Evolutionary conservation across 2,888 invertebrate genomes (phyloP), one percentile per base, ranked within the genome.

Genomic region (Fragum whitleyi): DNA sequence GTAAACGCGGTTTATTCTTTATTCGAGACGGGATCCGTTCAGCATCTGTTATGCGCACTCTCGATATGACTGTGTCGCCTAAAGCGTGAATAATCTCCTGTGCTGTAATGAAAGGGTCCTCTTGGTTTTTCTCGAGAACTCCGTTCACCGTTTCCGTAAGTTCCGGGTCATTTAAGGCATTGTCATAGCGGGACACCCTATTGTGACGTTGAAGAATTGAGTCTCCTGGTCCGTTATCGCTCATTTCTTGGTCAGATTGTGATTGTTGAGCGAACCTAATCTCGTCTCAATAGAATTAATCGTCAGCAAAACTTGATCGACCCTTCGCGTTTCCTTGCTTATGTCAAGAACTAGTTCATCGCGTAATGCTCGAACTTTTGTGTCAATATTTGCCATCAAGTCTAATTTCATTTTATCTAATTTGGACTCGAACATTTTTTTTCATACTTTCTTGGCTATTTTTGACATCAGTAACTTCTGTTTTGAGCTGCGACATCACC

Each of bases 241-340:
- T 26, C 61, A 16, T 16, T 21, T 21, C 53, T 19, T 6, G 5
- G 19, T n/a, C 21, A 21, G 19, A 16, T 16, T 53, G 5, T 6
- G 53, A 11, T 11, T 61, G 26, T 61, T 26, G 21, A 61, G 28
- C 3, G 28, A 23, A 7, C 26, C 28, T 61, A 81, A 23, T 3
- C 81, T 57, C 23, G 7, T n/a, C 29, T 74, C 55, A 9, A 79
- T n/a, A 1, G 72, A 75, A 36, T 81, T 62, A 69, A 81, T 51
- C 2, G 74, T 68, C 2, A 42, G 75, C 68, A 76, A 28, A 32
- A 75, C 14, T 26, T 80, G 59, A 62, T 80, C 79, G 16, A 74
- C 74, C 16, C 71, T 61, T 21, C 47, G 51, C 7, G 53, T 57
- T 28, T 79, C 70, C 11, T 29, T 57, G 29, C n/a, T 29, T 5